Evolutionary conservation across 2,888 invertebrate species (phyloP).

Genomic region (Tipula vernalis): DNA sequence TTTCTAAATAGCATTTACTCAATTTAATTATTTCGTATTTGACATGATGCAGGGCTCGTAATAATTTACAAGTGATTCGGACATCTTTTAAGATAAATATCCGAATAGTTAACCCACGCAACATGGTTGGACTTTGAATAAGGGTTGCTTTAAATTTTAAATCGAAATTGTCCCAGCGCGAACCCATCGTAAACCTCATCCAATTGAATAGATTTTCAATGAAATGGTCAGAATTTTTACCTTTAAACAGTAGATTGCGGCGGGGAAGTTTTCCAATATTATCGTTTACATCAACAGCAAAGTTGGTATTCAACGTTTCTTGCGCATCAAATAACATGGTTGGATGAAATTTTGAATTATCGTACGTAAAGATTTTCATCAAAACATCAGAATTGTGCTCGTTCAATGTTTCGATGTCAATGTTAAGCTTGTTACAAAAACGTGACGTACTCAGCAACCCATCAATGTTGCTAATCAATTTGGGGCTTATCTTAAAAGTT

Average conservation of each 20-base stretch:
- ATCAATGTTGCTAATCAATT: neutral
- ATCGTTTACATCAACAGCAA: too few species aligned
- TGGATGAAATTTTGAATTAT: neutral
- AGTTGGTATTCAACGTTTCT: neutral
- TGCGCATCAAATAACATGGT: neutral
- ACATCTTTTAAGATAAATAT: neutral
- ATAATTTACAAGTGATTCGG: neutral
- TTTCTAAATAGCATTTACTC: neutral
- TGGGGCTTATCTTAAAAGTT: neutral
- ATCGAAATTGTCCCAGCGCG: neutral
- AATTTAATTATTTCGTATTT: neutral
- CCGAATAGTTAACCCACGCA: neutral
- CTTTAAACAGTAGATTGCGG: neutral
- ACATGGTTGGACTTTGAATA: neutral
- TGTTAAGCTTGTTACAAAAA: neutral
- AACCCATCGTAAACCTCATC: neutral
- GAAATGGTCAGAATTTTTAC: neutral
- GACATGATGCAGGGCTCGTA: neutral
- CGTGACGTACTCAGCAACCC: neutral
- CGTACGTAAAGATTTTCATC: neutral
- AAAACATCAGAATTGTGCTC: neutral
- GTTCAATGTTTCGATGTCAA: neutral
- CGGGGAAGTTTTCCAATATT: too few species aligned
- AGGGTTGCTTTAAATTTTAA: neutral
- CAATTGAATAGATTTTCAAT: neutral